Evolutionary conservation across 2,888 invertebrate species (phyloP), one percentile per base, ranked within the genome.

Genomic region (Dromius quadrimaculatus): DNA sequence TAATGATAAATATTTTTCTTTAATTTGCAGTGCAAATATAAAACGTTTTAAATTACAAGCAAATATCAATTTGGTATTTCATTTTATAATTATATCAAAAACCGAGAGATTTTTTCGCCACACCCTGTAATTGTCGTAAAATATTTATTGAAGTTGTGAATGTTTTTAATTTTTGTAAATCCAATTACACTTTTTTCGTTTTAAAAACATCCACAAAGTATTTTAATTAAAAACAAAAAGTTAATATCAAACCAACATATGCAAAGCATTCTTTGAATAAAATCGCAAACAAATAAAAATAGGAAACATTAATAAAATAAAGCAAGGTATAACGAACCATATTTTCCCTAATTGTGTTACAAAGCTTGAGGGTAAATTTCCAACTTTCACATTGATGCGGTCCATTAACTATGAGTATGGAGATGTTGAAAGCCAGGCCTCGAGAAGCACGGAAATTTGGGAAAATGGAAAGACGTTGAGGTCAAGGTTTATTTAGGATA

Each of bases 401-500:
- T 15, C 28, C 50, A 54, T 54, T 54, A 54, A 22, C 23, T 15
- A 23, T 11, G 2, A 28, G 9, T 9, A 50, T 20, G 11, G 8
- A 50, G 23, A 23, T 23, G 6, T 22, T 23, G 17, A 23, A 28
- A 9, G 23, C 3, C 15, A 13, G 28, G 3, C 23, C 15, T 54
- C 50, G 13, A 3, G 9, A 23, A 54, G 13, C 47, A 23, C 4
- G 47, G 47, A 54, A 54, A 50, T 5, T 50, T 23, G 23, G 47
- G 47, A 11, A 22, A 54, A 54, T 23, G 50, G 9, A 28, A 54
- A n/a, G n/a, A n/a, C n/a, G n/a, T n/a, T n/a, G 13, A 54, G 50
- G 50, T 54, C 50, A 54, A 54, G 50, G 50, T 54, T 54, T 54
- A 54, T 54, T 54, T 54, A 54, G 50, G 50, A 28, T 28, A 28